phyloP scores from a whole-genome alignment of 2,888 invertebrate species.

The Euphydryas editha region DNA sequence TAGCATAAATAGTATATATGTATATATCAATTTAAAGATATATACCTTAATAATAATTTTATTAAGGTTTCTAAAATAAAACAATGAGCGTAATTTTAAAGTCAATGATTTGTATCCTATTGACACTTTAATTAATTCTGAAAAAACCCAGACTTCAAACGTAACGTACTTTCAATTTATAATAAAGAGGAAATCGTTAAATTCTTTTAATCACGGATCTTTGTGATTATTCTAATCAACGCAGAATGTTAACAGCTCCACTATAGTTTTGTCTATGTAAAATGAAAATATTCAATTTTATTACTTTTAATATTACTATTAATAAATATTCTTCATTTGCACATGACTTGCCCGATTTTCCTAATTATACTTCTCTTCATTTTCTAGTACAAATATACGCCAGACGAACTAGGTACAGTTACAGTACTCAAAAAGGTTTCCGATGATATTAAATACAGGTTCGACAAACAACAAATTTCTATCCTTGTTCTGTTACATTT shows the following conservation, averaged over 20 bases:
- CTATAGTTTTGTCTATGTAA: not conserved
- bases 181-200: conserved; percentile 2
- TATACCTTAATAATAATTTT: not conserved
- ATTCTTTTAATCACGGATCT: conserved; percentile 6
- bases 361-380: too few relatives aligned
- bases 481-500: too few relatives aligned
- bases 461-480: too few relatives aligned
- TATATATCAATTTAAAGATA: not conserved
- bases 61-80: too few relatives aligned
- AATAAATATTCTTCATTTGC: too few relatives aligned
- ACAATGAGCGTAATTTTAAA: not conserved
- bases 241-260: not conserved
- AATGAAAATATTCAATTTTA: too few relatives aligned
- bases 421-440: too few relatives aligned
- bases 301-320: too few relatives aligned
- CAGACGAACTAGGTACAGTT: too few relatives aligned
- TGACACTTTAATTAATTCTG: not conserved
- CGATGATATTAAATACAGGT: too few relatives aligned
- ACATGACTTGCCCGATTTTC: too few relatives aligned
- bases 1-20: not conserved
- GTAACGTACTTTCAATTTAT: not conserved
- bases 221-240: not conserved
- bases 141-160: not conserved
- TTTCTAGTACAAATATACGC: too few relatives aligned
- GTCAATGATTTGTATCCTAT: not conserved